Percentiles rank a stretch among this genome's conserved stretches.
Conservation (phyloP, 2,888 invertebrate species). For the Hydropsyche betteni region DNA sequence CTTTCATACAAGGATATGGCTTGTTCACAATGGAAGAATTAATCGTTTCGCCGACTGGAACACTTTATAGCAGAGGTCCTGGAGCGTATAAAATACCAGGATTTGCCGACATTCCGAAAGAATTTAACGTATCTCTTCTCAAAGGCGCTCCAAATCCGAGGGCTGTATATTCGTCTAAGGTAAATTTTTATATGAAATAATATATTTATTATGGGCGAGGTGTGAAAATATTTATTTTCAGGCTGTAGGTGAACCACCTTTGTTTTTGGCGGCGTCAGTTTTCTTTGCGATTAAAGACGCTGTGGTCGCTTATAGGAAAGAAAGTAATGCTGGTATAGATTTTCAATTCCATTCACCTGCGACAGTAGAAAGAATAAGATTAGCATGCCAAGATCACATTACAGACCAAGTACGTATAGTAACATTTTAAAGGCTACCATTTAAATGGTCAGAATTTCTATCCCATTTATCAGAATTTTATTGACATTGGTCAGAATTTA, state of each 20-base stretch:
- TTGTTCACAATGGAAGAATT: slow-evolving; percentile 91
- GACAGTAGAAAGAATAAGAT: slow-evolving; percentile 86
- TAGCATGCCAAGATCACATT: slow-evolving; percentile 88
- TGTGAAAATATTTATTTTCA: slow-evolving; percentile 56
- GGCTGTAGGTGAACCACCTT: slow-evolving; percentile 96
- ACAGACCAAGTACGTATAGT: slow-evolving; percentile 72
- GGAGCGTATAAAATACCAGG: slow-evolving; percentile 95
- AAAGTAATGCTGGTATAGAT: slow-evolving; percentile 68
- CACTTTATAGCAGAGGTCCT: slow-evolving; percentile 85
- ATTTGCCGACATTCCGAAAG: slow-evolving; percentile 88
- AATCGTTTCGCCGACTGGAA: slow-evolving; percentile 85
- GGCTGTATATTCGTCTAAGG: slow-evolving; percentile 96
- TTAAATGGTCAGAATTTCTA: too few relatives aligned
- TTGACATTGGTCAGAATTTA: too few relatives aligned
- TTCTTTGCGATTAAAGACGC: slow-evolving; percentile 93
- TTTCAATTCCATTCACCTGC: slow-evolving; percentile 85
- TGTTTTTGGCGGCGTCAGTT: slow-evolving; percentile 87
- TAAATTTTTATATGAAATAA: slow-evolving; percentile 54
- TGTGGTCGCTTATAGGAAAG: slow-evolving; percentile 78
- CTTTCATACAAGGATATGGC: slow-evolving; percentile 93
- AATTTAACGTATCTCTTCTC: slow-evolving; percentile 91
- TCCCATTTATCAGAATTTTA: too few relatives aligned
- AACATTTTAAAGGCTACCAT: neutral
- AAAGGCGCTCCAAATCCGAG: slow-evolving; percentile 90
- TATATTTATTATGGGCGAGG: too few relatives aligned